Evolutionary conservation across 2,888 invertebrate genomes (phyloP), one percentile per base, ranked within the genome.

Genomic region (Busseola fusca): DNA sequence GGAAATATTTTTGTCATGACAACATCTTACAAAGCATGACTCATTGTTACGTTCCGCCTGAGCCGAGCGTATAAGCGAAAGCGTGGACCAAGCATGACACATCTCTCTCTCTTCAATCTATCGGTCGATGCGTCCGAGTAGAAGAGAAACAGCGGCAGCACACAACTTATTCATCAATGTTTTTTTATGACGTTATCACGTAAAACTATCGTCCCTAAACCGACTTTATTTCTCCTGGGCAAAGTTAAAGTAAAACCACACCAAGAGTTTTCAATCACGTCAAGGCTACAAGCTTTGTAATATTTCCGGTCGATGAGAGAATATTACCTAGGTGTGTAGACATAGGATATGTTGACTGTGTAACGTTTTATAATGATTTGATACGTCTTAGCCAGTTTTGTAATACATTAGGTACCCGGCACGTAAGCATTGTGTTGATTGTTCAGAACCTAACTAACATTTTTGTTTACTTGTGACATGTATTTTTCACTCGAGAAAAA

Each of bases 301-400:
- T 78, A 84, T 87, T 89, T 89, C 89, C 84, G 83, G 87, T 90
- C 83, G 83, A 89, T 83, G 92, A 92, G 92, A 91, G 91, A 92
- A 91, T 88, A 91, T 91, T 87, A 86, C 83, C 75, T 92, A 92
- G 90, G 88, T 89, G 89, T 88, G 76, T 85, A 85, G 80, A 78
- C 64, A 76, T 90, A 90, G 89, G 82, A 83, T 83, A 86, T 86
- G 90, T 91, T 88, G 88, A 87, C 84, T 84, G 86, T 86, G 85
- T 87, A 87, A 85, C 60, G 66, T 87, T 88, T 91, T 90, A 88
- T 92, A 89, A 83, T 83, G 60, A 90, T 91, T 91, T 91, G 76
- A 89, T 90, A 91, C 86, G 82, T 88, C 83, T 81, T 85, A 85
- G 86, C 88, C 89, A 81, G 75, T 89, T 91, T 92, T 92, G 85